These are phyloP conservation scores for Vanessa tameamea DNA, from an alignment of 1,140 invertebrate genomes.

Conservation along the genomic window DNA sequence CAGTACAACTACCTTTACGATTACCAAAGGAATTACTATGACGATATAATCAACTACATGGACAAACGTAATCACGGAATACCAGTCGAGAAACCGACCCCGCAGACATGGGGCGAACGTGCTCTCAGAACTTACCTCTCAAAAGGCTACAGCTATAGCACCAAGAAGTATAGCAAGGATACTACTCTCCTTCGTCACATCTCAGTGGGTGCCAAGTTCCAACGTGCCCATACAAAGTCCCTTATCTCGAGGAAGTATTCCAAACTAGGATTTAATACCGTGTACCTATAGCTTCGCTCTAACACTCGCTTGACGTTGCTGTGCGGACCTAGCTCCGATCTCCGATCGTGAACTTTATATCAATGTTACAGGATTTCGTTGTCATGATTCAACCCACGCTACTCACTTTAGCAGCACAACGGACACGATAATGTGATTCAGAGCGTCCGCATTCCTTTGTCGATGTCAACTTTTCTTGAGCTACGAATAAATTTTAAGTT, in stretches of 20 bases:
- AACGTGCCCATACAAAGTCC: conserved; percentile 83
- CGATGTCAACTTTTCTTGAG: conserved; percentile 28
- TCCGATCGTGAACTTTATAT: conserved; percentile 68
- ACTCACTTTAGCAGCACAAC: conserved; percentile 38
- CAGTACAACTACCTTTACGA: conserved; percentile 91
- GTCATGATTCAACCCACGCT: conserved; percentile 55
- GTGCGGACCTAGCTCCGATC: conserved; percentile 51
- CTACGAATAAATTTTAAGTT: conserved; percentile 50
- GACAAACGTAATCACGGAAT: conserved; percentile 87
- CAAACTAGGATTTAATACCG: conserved; percentile 74
- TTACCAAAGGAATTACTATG: conserved; percentile 91
- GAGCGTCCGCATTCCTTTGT: conserved; percentile 68
- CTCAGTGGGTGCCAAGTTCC: conserved; percentile 81
- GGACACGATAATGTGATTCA: conserved; percentile 39
- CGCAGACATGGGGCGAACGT: conserved; percentile 91
- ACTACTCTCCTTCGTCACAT: conserved; percentile 79
- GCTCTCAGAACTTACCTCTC: conserved; percentile 85
- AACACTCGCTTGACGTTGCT: conserved; percentile 74
- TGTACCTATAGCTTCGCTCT: conserved; percentile 76
- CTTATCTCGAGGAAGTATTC: conserved; percentile 84
- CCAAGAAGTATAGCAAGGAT: conserved; percentile 62
- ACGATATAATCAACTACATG: conserved; percentile 90
- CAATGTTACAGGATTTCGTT: conserved; percentile 76
- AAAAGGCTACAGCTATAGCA: conserved; percentile 59
- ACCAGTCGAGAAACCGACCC: conserved; percentile 84